A percentile compares a stretch with the other conserved stretches of the same genome.
These are phyloP conservation scores for Exaiptasia diaphana DNA, from an alignment of 64 coral and sea anemone species.

Conservation along the genomic window DNA sequence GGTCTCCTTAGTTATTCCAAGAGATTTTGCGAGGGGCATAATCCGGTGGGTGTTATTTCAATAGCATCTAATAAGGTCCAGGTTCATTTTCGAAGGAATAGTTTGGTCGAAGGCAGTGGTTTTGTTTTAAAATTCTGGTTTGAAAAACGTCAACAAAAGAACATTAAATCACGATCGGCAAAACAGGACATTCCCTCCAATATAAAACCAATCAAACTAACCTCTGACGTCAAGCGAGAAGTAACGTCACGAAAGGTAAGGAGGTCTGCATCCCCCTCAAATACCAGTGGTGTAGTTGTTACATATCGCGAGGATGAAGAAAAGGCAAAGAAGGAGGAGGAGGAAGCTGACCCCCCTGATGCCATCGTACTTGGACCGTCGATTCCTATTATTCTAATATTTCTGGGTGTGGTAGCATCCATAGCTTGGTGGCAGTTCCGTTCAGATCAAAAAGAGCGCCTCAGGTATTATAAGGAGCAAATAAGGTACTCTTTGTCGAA, in stretches of 20 bases:
- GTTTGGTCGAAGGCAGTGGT: not conserved
- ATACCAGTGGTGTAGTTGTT: not conserved
- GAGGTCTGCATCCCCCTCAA: not conserved
- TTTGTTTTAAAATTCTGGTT: conserved; percentile 3
- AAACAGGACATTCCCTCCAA: not conserved
- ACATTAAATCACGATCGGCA: not conserved
- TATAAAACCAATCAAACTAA: not conserved
- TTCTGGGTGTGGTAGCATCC: not conserved
- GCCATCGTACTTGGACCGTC: not conserved
- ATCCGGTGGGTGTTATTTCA: not conserved
- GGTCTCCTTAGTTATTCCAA: not conserved
- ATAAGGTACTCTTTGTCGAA: conserved; percentile 24
- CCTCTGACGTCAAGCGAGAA: not conserved
- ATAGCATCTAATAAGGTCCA: not conserved
- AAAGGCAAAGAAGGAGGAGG: not conserved
- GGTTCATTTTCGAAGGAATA: not conserved
- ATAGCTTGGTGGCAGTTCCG: conserved; percentile 25
- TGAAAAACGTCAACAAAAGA: not conserved
- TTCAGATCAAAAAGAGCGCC: conserved; percentile 8
- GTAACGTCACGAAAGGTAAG: not conserved
- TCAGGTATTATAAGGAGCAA: conserved; percentile 29
- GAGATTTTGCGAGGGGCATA: not conserved
- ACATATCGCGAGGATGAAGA: not conserved
- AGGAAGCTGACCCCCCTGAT: not conserved
- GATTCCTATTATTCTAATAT: conserved; percentile 22